These are phyloP conservation scores for Meandrusa payeni DNA, from an alignment of 2,888 invertebrate genomes.

Conservation along the genomic window DNA sequence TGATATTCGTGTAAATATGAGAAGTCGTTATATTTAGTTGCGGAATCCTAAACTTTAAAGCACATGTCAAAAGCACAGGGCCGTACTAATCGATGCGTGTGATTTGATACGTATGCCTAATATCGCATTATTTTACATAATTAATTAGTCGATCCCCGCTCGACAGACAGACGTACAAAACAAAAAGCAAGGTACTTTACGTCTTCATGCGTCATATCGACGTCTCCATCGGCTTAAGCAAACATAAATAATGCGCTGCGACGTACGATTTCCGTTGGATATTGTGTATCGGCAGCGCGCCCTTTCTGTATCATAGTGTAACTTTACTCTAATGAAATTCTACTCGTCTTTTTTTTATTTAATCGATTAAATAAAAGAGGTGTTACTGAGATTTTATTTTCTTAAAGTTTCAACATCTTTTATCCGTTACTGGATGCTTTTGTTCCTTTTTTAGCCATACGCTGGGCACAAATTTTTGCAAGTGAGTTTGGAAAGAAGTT, in stretches of 20 bases:
- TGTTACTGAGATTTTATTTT: neutral
- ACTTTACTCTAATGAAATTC: slow-evolving; percentile 25
- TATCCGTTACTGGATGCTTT: too few species aligned
- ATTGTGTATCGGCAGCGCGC: slow-evolving; percentile 25
- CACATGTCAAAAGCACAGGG: slow-evolving; percentile 6
- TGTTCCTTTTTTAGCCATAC: too few species aligned
- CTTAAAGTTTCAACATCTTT: neutral
- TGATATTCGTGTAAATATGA: too few species aligned
- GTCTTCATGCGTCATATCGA: slow-evolving; percentile 66
- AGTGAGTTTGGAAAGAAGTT: too few species aligned
- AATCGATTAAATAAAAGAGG: slow-evolving; percentile 9
- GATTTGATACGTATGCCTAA: slow-evolving; percentile 69
- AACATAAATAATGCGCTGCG: slow-evolving; percentile 69
- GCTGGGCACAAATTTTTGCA: too few species aligned
- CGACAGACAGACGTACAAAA: slow-evolving; percentile 68
- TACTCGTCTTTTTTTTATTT: slow-evolving; percentile 18
- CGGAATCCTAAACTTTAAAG: slow-evolving; percentile 3
- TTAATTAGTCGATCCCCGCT: slow-evolving; percentile 59
- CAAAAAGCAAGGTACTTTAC: slow-evolving; percentile 58
- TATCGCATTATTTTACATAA: slow-evolving; percentile 75
- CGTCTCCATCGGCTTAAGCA: slow-evolving; percentile 64
- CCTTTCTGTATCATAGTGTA: slow-evolving; percentile 35
- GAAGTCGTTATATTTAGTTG: slow-evolving; percentile 3
- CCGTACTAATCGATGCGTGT: slow-evolving; percentile 51
- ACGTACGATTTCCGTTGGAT: slow-evolving; percentile 67